A percentile compares a stretch with the other conserved stretches of the same genome.
Conservation (phyloP, 2,113 vertebrate genomes). For the Egretta garzetta region DNA sequence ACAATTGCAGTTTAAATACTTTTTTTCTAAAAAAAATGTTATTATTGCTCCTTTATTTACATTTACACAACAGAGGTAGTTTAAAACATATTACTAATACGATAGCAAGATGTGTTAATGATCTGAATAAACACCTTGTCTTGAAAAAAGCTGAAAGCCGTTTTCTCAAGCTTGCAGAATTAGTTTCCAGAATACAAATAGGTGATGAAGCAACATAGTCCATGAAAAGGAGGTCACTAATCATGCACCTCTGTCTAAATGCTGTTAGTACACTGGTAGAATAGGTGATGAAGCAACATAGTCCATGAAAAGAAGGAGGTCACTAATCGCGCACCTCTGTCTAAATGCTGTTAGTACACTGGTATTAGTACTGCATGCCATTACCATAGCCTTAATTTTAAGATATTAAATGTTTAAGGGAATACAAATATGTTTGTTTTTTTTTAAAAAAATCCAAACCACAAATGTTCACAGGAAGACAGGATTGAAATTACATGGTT, state of each 20-base stretch:
- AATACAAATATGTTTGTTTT: neutral
- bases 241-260: neutral
- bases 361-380: neutral
- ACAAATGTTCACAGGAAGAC: neutral
- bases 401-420: neutral
- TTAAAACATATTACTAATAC: neutral
- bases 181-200: neutral
- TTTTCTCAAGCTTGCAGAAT: neutral
- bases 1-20: neutral
- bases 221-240: neutral
- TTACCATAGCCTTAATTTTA: neutral
- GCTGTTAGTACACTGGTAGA: neutral
- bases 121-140: neutral
- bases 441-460: neutral
- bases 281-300: neutral
- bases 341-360: neutral
- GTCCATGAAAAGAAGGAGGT: neutral
- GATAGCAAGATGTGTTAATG: neutral
- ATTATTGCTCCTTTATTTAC: neutral
- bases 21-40: neutral
- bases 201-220: neutral
- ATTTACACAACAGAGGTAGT: neutral
- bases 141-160: neutral
- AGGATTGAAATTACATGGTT: neutral
- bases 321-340: neutral